Evolutionary conservation across 2,797 vertebrate genomes (phyloP), one percentile per base, ranked within the genome.

Genomic region (Cetoscarus ocellatus): DNA sequence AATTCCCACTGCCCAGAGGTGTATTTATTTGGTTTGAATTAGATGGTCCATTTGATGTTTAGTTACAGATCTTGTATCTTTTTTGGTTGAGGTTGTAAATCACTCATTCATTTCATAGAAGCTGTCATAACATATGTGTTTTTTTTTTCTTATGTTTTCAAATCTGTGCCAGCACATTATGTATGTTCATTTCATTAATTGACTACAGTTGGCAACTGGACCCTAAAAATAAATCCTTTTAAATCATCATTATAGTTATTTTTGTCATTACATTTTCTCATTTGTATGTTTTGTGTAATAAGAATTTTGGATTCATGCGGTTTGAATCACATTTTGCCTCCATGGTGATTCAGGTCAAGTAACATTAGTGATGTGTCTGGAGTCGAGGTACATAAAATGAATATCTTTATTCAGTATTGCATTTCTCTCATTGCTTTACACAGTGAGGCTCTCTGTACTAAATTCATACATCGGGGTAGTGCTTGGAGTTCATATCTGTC

Each of bases 21-120:
- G 79, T 95, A 95, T 95, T 95, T 95, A 95, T 95, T 95, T 88
- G 84, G 86, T 91, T 84, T 88, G 77, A 82, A 83, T 88, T 91
- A 91, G 86, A 85, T 76, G 64, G 74, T 83, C 77, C 59, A 73
- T 80, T 92, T 80, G 51, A 89, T 88, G 83, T 93, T 93, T 87
- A 92, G 88, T 87, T 90, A 86, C 69, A 84, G 78, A 84, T 88
- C 90, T 56, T 91, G 73, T 91, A 79, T 93, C 51, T 45, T 80
- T 73, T 80, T 85, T 60, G 67, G 68, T 89, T 86, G 82, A 73
- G 80, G 82, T 90, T 78, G 68, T 88, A 77, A 91, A 89, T 93
- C 87, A 88, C 67, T 67, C 70, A 73, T 79, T 91, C 77, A 91
- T 93, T 93, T 91, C 87, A 84, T 86, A 73, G 59, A 84, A 64